Evolutionary conservation across 2,797 vertebrate species (phyloP), one percentile per base, ranked within the genome.

Genomic region (Characodon lateralis): DNA sequence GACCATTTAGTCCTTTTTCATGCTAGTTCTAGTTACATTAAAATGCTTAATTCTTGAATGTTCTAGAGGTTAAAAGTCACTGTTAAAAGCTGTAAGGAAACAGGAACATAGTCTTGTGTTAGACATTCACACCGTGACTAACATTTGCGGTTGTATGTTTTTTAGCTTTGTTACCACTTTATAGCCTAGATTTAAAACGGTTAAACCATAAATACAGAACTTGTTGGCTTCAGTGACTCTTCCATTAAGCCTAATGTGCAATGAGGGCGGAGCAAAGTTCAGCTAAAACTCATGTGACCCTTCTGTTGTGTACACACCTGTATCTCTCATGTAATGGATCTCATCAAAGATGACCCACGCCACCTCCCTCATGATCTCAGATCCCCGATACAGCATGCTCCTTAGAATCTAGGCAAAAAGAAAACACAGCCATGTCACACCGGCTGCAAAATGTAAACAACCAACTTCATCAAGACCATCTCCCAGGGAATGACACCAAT

Each of bases 301-400:
- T 16, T 43, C 31, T 13, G 5, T 78, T 69, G 16, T 58, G 22
- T 3, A 86, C 92, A 18, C 46, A 93, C 98, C 98, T 86, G 97
- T 89, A 89, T 99, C 98, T 94, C 98, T 98, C 98, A 99, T 99
- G 92, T 99, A 99, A 92, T 99, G 98, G 85, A 99, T 99, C 95
- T 99, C 98, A 86, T 99, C 98, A 94, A 99, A 99, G 87, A 99
- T 81, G 66, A 99, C 98, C 98, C 98, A 99, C 0, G 97, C 98
- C 2, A 99, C 97, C 89, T 99, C 98, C 83, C 98, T 95, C 98
- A 99, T 99, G 85, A 99, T 98, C 91, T 99, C 98, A n/a, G 98
- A 99, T 75, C 98, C 98, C 89, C 98, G 93, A 91, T 99, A 99
- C 26, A 99, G 92, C 98, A 99, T 99, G 91, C 98, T 99, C 88